Percentiles rank a stretch among this genome's conserved stretches.
Conservation (phyloP, 2,888 invertebrate genomes). For the Cerastis leucographa region DNA sequence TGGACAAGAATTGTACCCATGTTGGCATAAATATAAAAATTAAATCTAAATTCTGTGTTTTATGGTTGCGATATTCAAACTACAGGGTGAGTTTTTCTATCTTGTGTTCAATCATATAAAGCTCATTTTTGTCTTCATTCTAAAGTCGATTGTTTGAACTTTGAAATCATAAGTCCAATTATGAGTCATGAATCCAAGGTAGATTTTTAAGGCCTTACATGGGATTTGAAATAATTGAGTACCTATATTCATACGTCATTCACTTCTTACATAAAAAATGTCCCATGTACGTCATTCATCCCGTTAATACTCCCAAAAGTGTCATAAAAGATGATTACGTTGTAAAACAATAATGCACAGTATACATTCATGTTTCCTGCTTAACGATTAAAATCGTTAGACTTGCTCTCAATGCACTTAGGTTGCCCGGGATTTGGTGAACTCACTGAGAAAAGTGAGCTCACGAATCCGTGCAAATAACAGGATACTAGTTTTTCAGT, state of each 20-base stretch:
- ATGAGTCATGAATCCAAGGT: not conserved
- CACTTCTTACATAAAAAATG: not conserved
- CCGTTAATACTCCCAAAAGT: not conserved
- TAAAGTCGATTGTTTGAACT: not conserved
- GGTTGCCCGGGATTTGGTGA: not conserved
- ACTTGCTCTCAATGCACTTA: not conserved
- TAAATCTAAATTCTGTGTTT: not conserved
- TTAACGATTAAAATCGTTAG: not conserved
- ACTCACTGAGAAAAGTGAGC: not conserved
- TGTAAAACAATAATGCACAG: conserved; percentile 5
- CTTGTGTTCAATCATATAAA: not conserved
- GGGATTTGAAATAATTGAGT: not conserved
- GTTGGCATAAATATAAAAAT: not conserved
- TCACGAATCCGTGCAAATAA: not conserved
- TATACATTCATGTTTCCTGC: not conserved
- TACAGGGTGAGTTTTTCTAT: not conserved
- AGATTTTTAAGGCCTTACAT: not conserved
- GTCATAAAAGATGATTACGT: conserved; percentile 20
- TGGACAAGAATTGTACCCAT: not conserved
- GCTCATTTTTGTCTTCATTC: not conserved
- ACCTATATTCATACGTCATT: not conserved
- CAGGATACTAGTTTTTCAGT: not conserved
- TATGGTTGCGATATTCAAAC: not conserved
- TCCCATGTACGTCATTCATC: not conserved
- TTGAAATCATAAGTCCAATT: not conserved